These are phyloP conservation scores for Carabus problematicus DNA, from an alignment of 2,888 invertebrate genomes.

Conservation along the genomic window DNA sequence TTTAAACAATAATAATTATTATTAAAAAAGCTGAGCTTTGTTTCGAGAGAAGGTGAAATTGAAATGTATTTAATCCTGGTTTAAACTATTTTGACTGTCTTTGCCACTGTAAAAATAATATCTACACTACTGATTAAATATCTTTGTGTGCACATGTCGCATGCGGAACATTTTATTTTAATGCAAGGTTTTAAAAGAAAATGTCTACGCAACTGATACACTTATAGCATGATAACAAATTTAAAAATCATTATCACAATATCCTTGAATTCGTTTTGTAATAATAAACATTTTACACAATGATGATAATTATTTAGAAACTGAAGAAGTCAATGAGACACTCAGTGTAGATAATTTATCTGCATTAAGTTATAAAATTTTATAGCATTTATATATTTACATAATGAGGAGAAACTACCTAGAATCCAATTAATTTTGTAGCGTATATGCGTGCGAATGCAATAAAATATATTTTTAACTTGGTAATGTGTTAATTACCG, in stretches of 20 bases:
- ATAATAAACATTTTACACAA: neutral
- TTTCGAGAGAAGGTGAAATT: too few species aligned
- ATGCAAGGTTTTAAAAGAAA: too few species aligned
- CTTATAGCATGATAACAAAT: too few species aligned
- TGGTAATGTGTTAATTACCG: neutral
- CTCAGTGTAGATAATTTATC: neutral
- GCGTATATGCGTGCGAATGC: neutral
- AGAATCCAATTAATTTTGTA: neutral
- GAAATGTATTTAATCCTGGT: too few species aligned
- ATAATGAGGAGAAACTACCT: conserved; percentile 25
- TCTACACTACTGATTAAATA: too few species aligned
- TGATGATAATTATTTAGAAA: conserved; percentile 17
- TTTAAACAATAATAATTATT: too few species aligned
- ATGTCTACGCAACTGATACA: too few species aligned
- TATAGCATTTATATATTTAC: conserved; percentile 17
- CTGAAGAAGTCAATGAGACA: neutral
- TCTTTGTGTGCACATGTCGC: too few species aligned
- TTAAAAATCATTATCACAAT: neutral
- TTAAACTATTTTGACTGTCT: too few species aligned
- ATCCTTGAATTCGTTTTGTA: conserved; percentile 17
- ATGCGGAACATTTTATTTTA: too few species aligned
- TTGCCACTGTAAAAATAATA: too few species aligned
- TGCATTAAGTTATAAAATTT: conserved; percentile 27
- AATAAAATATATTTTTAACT: conserved; percentile 6
- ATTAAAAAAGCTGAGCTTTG: too few species aligned